Conservation (phyloP, 2,113 vertebrate genomes). For the Gnathonemus longibarbis region DNA sequence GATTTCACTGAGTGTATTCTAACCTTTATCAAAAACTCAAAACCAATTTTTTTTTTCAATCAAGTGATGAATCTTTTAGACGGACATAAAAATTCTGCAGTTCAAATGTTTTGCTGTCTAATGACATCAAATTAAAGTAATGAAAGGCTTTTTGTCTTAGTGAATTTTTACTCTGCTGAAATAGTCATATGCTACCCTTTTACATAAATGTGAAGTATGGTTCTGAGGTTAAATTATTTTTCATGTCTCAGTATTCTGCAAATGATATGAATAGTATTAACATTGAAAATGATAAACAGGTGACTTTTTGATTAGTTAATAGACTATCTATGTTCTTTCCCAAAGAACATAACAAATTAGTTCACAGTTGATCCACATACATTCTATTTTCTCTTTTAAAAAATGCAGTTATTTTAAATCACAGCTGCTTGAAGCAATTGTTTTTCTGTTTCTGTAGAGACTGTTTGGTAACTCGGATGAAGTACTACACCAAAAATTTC, state of each 20-base stretch:
- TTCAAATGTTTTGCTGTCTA: neutral
- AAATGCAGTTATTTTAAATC: neutral
- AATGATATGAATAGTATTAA: neutral
- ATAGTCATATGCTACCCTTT: neutral
- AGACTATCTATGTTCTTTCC: neutral
- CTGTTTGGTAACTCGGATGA: neutral
- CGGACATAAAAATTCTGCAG: neutral
- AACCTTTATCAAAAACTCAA: neutral
- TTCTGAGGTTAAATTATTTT: neutral
- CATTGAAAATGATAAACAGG: neutral
- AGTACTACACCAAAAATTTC: neutral
- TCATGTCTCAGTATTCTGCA: neutral
- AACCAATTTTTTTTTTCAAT: too few species aligned
- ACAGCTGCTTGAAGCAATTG: neutral
- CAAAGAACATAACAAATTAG: neutral
- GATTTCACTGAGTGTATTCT: neutral
- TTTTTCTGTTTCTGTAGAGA: neutral
- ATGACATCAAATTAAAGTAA: neutral
- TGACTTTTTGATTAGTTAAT: neutral
- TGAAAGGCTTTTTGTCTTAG: neutral
- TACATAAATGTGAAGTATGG: neutral
- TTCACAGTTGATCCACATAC: neutral
- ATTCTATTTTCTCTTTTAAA: neutral
- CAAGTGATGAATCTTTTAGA: neutral
- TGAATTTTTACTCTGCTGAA: neutral